Evolutionary conservation across 2,797 vertebrate species (phyloP).

Genomic region (Spheniscus humboldti): DNA sequence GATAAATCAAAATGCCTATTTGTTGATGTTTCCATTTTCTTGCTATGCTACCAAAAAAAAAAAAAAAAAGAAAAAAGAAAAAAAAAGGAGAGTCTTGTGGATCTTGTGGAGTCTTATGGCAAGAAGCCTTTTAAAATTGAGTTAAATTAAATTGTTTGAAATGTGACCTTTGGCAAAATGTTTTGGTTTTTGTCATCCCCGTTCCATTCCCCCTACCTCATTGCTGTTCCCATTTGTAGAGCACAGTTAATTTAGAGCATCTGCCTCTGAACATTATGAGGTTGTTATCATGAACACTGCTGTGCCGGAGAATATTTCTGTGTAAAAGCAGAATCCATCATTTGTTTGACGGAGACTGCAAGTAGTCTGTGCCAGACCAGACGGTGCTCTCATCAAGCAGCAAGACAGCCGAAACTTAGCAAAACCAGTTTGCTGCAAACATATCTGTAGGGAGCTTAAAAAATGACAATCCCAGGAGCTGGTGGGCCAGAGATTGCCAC

Average conservation of each 20-base stretch:
- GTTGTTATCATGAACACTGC: background rate
- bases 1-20: background rate
- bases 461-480: background rate
- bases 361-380: background rate
- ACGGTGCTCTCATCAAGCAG: background rate
- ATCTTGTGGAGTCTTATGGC: background rate
- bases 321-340: background rate
- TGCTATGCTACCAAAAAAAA: background rate
- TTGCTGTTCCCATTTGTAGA: background rate
- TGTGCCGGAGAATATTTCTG: background rate
- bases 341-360: background rate
- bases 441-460: background rate
- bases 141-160: background rate
- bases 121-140: background rate
- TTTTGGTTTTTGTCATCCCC: background rate
- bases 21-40: background rate
- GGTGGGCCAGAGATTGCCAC: background rate
- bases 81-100: background rate
- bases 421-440: background rate
- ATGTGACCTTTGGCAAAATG: constrained; percentile 31
- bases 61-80: too few relatives aligned
- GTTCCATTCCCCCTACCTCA: background rate
- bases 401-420: background rate
- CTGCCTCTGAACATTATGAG: background rate
- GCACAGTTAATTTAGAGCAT: background rate